phyloP scores from a whole-genome alignment of 2,113 vertebrate species.

The Lagopus leucura region DNA sequence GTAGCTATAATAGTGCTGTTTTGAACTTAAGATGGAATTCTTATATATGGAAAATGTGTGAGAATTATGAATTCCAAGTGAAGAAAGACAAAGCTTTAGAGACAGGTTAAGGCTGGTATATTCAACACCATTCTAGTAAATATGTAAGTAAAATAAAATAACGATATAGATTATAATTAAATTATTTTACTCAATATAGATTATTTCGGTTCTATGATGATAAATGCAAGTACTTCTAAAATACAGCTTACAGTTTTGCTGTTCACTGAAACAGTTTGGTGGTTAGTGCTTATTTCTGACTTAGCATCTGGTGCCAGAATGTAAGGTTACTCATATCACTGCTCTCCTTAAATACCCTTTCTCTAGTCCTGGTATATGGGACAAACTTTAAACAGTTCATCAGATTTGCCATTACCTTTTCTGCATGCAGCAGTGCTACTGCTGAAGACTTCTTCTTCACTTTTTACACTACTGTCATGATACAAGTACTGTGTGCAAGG shows the following conservation, averaged over 20 bases:
- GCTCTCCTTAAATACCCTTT: rapidly evolving
- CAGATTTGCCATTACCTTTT: not conserved
- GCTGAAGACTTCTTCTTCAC: not conserved
- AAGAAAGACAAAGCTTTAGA: not conserved
- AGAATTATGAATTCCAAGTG: not conserved
- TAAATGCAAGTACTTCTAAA: not conserved
- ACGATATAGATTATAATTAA: no score
- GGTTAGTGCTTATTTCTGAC: not conserved
- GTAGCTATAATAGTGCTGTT: not conserved
- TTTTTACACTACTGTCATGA: not conserved
- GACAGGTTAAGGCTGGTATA: not conserved
- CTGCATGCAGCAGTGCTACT: not conserved
- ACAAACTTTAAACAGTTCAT: not conserved
- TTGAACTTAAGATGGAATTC: not conserved
- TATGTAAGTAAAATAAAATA: no score
- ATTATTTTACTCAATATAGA: not conserved
- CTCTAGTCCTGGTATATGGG: not conserved
- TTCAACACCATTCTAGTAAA: not conserved
- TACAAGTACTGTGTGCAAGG: not conserved
- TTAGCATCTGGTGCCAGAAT: not conserved
- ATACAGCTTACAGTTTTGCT: not conserved
- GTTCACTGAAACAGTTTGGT: not conserved
- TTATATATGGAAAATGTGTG: not conserved
- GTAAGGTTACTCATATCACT: rapidly evolving
- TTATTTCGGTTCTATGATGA: not conserved